Percentiles rank a stretch among this genome's conserved stretches.
These are phyloP conservation scores for Heliocidaris tuberculata DNA, from an alignment of 35 echinoderm and acorn worm species.

Conservation along the genomic window DNA sequence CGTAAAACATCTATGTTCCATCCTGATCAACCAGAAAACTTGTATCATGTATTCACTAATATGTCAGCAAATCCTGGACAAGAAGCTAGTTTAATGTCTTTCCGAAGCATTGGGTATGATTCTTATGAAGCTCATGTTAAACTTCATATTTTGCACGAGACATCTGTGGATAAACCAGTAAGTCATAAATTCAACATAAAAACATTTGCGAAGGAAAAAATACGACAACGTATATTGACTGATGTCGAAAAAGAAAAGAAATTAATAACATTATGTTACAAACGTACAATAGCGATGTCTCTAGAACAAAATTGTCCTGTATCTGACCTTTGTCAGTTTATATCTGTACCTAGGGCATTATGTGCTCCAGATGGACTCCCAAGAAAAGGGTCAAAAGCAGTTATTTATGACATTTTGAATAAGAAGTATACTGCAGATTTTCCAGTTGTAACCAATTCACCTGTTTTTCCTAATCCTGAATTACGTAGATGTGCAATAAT, in stretches of 20 bases:
- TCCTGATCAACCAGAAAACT: too few species aligned
- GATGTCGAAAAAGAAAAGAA: conserved; percentile 51
- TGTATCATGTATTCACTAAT: conserved; percentile 33
- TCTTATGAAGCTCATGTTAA: not conserved
- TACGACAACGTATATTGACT: not conserved
- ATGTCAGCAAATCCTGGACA: not conserved
- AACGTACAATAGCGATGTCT: conserved; percentile 4
- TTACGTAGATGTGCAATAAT: too few species aligned
- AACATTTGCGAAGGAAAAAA: conserved; percentile 40
- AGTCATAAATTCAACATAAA: not conserved
- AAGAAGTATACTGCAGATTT: not conserved
- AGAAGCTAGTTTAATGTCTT: not conserved
- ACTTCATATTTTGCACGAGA: conserved; percentile 13
- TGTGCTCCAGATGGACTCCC: not conserved
- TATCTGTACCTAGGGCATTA: not conserved
- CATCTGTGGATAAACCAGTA: not conserved
- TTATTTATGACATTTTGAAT: not conserved
- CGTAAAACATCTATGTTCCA: not conserved
- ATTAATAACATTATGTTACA: conserved; percentile 49
- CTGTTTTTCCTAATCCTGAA: too few species aligned
- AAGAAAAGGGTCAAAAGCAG: not conserved
- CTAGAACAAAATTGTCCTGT: not conserved
- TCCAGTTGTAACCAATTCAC: too few species aligned
- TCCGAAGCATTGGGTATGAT: not conserved
- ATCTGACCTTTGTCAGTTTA: not conserved